Percentiles rank a stretch among this genome's conserved stretches.
These are phyloP conservation scores for Muntiacus reevesi DNA, from an alignment of 2,113 vertebrate species.

Conservation along the genomic window DNA sequence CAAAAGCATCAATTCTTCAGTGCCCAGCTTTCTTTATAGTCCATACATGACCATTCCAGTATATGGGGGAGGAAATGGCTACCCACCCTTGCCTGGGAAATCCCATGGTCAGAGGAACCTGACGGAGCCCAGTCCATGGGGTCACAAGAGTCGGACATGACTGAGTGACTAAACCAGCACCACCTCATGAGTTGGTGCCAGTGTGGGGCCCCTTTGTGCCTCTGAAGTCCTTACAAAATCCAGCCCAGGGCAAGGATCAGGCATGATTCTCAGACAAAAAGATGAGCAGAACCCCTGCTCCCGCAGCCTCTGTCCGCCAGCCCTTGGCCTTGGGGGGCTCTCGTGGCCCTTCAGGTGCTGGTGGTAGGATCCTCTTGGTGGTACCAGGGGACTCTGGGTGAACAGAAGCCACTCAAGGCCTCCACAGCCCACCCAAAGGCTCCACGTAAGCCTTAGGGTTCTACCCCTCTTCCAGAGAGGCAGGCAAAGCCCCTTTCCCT, in stretches of 20 bases:
- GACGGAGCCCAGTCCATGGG: too few relatives aligned
- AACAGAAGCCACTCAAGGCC: not conserved
- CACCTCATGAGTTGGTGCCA: too few relatives aligned
- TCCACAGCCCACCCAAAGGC: not conserved
- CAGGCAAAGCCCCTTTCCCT: not conserved
- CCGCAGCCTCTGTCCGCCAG: not conserved
- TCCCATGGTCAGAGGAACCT: too few relatives aligned
- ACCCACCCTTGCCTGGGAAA: too few relatives aligned
- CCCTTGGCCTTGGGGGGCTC: not conserved
- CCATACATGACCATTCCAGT: too few relatives aligned
- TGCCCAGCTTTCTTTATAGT: too few relatives aligned
- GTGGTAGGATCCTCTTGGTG: too few relatives aligned
- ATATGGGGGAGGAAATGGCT: too few relatives aligned
- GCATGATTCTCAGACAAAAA: not conserved
- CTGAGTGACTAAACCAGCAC: too few relatives aligned
- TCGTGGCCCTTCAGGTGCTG: not conserved
- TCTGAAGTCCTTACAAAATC: not conserved
- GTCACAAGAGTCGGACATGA: too few relatives aligned
- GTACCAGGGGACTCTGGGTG: too few relatives aligned
- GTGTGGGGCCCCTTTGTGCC: not conserved
- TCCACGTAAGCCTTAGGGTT: accelerated
- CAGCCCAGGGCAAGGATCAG: not conserved
- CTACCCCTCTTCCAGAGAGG: not conserved
- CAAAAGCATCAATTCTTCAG: too few relatives aligned
- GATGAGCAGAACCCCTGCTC: not conserved